Conservation (phyloP, 1,140 invertebrate genomes). For the Drosophila tristis region DNA sequence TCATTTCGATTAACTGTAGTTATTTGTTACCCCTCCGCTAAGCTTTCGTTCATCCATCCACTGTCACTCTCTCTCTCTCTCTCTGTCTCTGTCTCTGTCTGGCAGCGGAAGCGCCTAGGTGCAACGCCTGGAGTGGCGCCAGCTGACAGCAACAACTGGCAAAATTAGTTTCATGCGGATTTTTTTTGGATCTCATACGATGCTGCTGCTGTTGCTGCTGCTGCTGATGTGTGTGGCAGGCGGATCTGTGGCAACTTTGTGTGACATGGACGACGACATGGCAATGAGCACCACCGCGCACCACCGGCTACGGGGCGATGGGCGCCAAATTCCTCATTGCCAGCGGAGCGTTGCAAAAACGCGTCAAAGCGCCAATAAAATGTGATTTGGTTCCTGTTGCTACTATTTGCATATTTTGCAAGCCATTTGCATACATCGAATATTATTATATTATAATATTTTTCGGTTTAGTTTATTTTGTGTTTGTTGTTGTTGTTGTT, state of each 20-base stretch:
- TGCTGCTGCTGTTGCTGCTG: neutral
- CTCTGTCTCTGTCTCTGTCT: neutral
- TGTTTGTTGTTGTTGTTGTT: conserved; percentile 67
- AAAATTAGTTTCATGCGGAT: neutral
- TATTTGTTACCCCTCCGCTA: conserved; percentile 12
- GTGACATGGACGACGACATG: conserved; percentile 64
- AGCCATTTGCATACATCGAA: conserved; percentile 63
- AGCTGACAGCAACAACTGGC: conserved; percentile 1
- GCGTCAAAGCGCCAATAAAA: conserved; percentile 72
- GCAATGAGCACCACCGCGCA: conserved; percentile 20
- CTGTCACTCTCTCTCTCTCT: neutral
- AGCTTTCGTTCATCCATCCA: neutral
- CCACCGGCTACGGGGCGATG: conserved; percentile 28
- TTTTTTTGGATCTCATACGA: neutral
- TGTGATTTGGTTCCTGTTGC: conserved; percentile 14
- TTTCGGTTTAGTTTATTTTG: conserved; percentile 21
- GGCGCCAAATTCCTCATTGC: conserved; percentile 69
- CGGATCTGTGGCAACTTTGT: conserved; percentile 52
- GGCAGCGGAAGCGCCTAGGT: conserved; percentile 23
- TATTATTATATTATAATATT: conserved; percentile 52
- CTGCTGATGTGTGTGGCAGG: neutral
- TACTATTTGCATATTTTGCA: conserved; percentile 44
- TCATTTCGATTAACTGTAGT: conserved; percentile 48
- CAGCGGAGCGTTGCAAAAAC: conserved; percentile 60
- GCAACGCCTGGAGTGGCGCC: conserved; percentile 11